phyloP scores from a whole-genome alignment of 2,797 vertebrate species.

The Silurus lanzhouensis region DNA sequence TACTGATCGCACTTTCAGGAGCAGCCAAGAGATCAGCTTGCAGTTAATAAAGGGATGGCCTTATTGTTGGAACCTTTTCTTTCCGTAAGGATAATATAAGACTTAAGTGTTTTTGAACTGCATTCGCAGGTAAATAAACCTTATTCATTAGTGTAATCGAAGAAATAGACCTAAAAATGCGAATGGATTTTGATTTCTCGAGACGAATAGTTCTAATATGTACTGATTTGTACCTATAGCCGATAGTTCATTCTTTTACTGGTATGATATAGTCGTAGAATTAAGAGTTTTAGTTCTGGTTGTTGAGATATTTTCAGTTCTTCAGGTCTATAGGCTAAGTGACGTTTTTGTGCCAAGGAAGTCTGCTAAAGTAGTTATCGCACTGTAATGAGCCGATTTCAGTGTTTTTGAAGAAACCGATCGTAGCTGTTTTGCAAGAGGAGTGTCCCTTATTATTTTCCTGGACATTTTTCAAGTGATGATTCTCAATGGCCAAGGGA shows the following conservation, averaged over 20 bases:
- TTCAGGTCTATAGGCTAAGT: neutral
- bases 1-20: slow-evolving; percentile 69
- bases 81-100: neutral
- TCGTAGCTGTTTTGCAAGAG: slow-evolving; percentile 29
- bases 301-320: neutral
- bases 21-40: slow-evolving; percentile 59
- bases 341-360: neutral
- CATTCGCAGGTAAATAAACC: neutral
- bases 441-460: neutral
- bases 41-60: slow-evolving; percentile 56
- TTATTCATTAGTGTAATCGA: neutral
- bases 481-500: neutral
- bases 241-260: neutral
- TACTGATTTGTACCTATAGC: slow-evolving; percentile 17
- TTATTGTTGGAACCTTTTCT: slow-evolving; percentile 29
- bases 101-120: neutral
- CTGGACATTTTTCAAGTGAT: slow-evolving; percentile 1
- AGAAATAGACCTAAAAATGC: slow-evolving; percentile 2
- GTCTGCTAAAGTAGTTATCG: too few relatives aligned
- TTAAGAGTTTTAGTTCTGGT: neutral
- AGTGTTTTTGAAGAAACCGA: slow-evolving; percentile 12
- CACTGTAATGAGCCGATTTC: neutral
- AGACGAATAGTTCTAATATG: neutral
- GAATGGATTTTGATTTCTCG: neutral
- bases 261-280: neutral